Conservation (phyloP, 2,888 invertebrate genomes). For the Iselma pallidipennis region DNA sequence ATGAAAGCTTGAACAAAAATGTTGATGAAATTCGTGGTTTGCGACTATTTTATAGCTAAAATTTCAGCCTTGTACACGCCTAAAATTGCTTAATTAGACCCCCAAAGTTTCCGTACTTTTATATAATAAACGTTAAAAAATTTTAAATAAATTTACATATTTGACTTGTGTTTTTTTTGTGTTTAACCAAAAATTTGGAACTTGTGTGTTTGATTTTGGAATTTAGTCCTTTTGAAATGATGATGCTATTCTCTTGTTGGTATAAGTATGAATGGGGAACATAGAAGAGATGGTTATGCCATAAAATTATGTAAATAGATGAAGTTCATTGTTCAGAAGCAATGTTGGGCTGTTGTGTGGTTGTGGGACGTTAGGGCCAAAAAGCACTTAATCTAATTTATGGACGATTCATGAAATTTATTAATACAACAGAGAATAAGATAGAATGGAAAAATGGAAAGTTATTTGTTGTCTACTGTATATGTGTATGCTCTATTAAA, state of each 20-base stretch:
- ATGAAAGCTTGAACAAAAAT: constrained; percentile 4
- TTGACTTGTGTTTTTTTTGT: too few relatives aligned
- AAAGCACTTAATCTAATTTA: constrained; percentile 13
- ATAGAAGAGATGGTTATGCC: not conserved
- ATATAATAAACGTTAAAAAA: not conserved
- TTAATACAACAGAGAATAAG: not conserved
- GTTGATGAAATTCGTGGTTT: constrained; percentile 13
- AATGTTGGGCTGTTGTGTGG: not conserved
- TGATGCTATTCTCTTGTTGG: not conserved
- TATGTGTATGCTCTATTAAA: not conserved
- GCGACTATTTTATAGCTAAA: constrained; percentile 18
- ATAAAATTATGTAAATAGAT: constrained; percentile 21
- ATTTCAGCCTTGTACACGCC: constrained; percentile 25
- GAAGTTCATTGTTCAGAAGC: constrained; percentile 9
- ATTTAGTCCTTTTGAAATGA: not conserved
- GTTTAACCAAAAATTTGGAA: too few relatives aligned
- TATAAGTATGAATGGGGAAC: not conserved
- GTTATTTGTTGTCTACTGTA: not conserved
- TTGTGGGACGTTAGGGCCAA: not conserved
- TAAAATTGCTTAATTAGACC: constrained; percentile 11
- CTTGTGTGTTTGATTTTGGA: not conserved
- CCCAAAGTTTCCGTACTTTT: not conserved
- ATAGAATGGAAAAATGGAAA: not conserved
- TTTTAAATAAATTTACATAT: not conserved
- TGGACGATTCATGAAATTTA: constrained; percentile 4